A percentile compares a stretch with the other conserved stretches of the same genome.
phyloP scores from a whole-genome alignment of 2,888 invertebrate genomes.

The Colostygia pectinataria region DNA sequence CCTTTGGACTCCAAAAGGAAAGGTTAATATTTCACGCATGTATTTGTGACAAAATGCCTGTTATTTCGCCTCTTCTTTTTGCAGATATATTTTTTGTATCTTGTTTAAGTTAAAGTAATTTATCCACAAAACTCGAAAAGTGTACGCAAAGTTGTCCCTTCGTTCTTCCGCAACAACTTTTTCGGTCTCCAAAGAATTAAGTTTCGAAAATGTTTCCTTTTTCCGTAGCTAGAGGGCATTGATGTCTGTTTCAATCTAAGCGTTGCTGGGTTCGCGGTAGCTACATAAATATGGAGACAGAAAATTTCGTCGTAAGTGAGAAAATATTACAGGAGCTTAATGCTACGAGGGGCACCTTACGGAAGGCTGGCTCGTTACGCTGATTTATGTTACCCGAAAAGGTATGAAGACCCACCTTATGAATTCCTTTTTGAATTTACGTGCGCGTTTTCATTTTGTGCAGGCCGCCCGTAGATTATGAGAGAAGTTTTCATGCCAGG shows the following conservation, averaged over 20 bases:
- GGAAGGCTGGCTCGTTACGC: conserved; percentile 76
- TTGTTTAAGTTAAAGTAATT: too few species aligned
- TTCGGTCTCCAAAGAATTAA: conserved; percentile 2
- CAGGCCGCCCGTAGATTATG: conserved; percentile 32
- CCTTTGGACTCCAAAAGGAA: conserved; percentile 9
- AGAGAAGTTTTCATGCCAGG: conserved; percentile 29
- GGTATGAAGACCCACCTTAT: conserved; percentile 63
- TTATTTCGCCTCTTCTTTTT: too few species aligned
- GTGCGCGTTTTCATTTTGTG: conserved; percentile 44
- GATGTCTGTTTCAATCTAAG: conserved; percentile 16
- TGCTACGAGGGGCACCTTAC: conserved; percentile 73
- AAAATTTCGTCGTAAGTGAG: conserved; percentile 80
- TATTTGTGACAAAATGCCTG: too few species aligned
- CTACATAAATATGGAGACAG: conserved; percentile 74
- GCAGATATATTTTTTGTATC: too few species aligned
- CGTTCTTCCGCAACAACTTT: conserved; percentile 5
- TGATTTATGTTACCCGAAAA: conserved; percentile 76
- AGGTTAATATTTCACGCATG: too few species aligned
- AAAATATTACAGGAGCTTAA: conserved; percentile 80
- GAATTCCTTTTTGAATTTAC: conserved; percentile 62
- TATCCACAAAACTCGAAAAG: neutral
- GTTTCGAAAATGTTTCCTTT: conserved; percentile 6
- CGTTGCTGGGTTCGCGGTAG: conserved; percentile 5
- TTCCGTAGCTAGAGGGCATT: conserved; percentile 6
- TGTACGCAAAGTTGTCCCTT: neutral